Percentiles rank a stretch among this genome's conserved stretches.
Evolutionary conservation across 2,797 vertebrate genomes (phyloP).

Genomic region (Saxicola maurus): DNA sequence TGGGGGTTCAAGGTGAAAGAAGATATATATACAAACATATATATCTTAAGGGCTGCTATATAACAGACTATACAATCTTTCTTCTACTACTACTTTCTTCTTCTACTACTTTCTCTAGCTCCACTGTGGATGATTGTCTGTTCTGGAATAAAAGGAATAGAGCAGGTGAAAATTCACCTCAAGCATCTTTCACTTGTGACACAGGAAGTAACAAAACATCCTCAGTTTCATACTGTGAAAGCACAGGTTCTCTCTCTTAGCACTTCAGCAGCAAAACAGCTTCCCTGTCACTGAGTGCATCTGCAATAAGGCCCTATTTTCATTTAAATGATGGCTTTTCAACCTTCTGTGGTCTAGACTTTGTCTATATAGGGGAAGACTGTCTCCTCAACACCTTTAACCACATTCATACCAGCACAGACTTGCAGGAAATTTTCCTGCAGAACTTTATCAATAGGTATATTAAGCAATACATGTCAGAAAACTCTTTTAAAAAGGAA

Average conservation of each 20-base stretch:
- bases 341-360: background rate
- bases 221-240: background rate
- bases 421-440: background rate
- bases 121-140: background rate
- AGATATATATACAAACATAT: background rate
- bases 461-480: background rate
- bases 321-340: background rate
- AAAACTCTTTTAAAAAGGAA: background rate
- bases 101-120: background rate
- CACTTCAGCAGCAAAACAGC: background rate
- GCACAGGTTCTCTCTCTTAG: background rate
- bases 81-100: background rate
- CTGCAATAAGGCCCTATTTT: background rate
- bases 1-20: background rate
- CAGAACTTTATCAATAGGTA: background rate
- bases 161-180: fast-evolving
- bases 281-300: background rate
- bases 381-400: background rate
- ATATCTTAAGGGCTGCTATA: background rate
- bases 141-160: background rate
- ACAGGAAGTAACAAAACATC: background rate
- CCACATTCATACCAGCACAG: background rate
- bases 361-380: background rate
- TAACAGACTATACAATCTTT: background rate
- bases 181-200: fast-evolving